Percentiles rank a stretch among this genome's conserved stretches.
These are phyloP conservation scores for Tinea trinotella DNA, from an alignment of 2,888 invertebrate genomes.

Conservation along the genomic window DNA sequence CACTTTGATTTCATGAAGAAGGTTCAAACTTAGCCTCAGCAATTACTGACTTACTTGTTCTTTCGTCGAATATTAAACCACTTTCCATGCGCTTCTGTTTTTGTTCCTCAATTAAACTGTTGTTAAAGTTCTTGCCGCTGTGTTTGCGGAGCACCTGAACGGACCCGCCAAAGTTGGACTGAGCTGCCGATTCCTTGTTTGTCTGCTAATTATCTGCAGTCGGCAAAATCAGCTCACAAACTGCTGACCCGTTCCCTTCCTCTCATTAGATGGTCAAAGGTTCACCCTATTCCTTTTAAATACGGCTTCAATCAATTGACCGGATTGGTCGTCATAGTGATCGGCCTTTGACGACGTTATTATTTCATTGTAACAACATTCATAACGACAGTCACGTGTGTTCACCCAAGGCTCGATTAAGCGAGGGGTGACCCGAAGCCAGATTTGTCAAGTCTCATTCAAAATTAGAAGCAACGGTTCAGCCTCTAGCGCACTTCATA, in stretches of 20 bases:
- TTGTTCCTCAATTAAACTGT: constrained; percentile 68
- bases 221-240: constrained; percentile 51
- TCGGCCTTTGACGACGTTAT: constrained; percentile 48
- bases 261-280: constrained; percentile 59
- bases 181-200: constrained; percentile 48
- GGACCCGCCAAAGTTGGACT: constrained; percentile 57
- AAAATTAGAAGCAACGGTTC: constrained; percentile 61
- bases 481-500: constrained; percentile 55
- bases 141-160: constrained; percentile 68
- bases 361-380: constrained; percentile 68
- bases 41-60: constrained; percentile 30
- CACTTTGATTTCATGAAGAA: background rate
- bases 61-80: constrained; percentile 56
- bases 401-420: constrained; percentile 48
- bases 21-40: background rate
- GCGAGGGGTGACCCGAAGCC: constrained; percentile 64
- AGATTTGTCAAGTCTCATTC: constrained; percentile 67
- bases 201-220: constrained; percentile 65
- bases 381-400: constrained; percentile 60
- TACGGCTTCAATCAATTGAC: constrained; percentile 40
- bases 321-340: constrained; percentile 59
- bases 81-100: constrained; percentile 66
- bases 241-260: constrained; percentile 33
- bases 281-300: constrained; percentile 50
- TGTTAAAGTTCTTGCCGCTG: constrained; percentile 69